These are phyloP conservation scores for Mandrillus leucophaeus DNA, from an alignment of 2,113 vertebrate genomes.

Conservation along the genomic window DNA sequence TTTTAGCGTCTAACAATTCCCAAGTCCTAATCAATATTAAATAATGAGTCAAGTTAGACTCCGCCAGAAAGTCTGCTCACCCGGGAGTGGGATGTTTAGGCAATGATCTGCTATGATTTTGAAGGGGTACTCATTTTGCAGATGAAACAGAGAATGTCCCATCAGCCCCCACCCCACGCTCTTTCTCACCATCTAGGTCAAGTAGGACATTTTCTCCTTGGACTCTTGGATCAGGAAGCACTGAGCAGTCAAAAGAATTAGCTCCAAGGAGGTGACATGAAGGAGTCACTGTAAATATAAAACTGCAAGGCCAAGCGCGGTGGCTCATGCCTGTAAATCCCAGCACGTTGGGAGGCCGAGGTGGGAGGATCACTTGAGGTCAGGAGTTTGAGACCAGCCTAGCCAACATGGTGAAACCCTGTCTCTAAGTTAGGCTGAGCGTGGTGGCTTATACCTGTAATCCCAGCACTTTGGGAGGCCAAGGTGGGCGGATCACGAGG, in stretches of 20 bases:
- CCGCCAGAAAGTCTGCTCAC: accelerated
- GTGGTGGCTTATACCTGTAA: no score
- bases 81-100: accelerated
- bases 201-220: not conserved
- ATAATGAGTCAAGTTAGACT: no score
- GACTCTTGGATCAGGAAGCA: not conserved
- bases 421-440: no score
- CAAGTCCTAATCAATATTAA: not conserved
- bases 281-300: not conserved
- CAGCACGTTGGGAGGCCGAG: no score
- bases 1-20: not conserved
- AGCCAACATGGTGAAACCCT: no score
- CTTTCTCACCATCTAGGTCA: not conserved
- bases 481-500: no score
- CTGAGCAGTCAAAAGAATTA: not conserved
- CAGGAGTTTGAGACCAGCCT: no score
- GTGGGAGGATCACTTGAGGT: no score
- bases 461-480: no score
- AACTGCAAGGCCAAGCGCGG: accelerated
- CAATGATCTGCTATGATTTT: accelerated
- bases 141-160: not conserved
- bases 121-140: not conserved
- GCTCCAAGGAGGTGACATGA: not conserved
- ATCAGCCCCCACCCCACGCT: no score
- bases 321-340: no score